Evolutionary conservation across 2,797 vertebrate species (phyloP).

Genomic region (Acestrorhynchus altus): DNA sequence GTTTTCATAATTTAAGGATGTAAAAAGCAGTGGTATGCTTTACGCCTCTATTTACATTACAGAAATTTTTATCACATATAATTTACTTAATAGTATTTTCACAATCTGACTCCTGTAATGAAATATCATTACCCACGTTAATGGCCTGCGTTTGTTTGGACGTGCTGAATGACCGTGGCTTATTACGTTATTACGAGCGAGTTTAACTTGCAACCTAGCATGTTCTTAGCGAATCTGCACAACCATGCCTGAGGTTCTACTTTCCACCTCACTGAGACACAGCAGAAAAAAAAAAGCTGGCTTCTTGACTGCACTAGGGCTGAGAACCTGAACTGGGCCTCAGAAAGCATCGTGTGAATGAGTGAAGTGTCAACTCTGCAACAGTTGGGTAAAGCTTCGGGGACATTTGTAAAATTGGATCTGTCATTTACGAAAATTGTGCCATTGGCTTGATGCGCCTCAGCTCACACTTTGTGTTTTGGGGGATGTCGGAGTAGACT

Average conservation of each 20-base stretch:
- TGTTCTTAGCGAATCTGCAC: background rate
- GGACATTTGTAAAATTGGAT: conserved; percentile 82
- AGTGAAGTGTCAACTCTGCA: conserved; percentile 79
- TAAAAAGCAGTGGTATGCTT: background rate
- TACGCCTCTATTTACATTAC: background rate
- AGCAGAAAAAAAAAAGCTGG: conserved; percentile 5
- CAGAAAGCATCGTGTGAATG: conserved; percentile 29
- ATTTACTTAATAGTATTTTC: conserved; percentile 4
- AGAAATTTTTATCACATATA: background rate
- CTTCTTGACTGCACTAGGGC: conserved; percentile 32
- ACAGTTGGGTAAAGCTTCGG: conserved; percentile 77
- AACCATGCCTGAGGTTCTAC: background rate
- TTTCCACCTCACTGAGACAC: background rate
- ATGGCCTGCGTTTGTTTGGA: background rate
- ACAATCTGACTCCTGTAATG: conserved; percentile 14
- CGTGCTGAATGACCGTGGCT: background rate
- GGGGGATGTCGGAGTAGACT: conserved; percentile 76
- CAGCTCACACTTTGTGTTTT: conserved; percentile 58
- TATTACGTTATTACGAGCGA: background rate
- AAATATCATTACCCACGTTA: background rate
- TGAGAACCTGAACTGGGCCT: conserved; percentile 15
- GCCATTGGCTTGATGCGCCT: conserved; percentile 74
- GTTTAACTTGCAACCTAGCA: background rate
- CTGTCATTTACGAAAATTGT: conserved; percentile 85
- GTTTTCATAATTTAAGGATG: background rate